phyloP scores from a whole-genome alignment of 2,888 invertebrate species.

The Anticlea derivata region DNA sequence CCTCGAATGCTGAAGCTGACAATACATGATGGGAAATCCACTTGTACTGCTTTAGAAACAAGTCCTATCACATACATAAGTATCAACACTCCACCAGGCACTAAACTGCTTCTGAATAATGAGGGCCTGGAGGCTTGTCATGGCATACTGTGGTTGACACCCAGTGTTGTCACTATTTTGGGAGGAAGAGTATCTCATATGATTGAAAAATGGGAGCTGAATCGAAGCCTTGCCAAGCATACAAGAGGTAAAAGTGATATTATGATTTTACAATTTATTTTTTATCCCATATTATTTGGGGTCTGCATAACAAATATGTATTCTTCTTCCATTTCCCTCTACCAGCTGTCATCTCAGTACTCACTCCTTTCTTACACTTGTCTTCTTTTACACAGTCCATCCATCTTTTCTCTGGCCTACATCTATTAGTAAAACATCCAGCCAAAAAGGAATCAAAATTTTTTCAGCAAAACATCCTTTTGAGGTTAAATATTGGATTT shows the following conservation, averaged over 20 bases:
- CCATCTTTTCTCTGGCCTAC: too few species aligned
- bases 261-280: background rate
- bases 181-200: conserved; percentile 93
- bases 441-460: too few species aligned
- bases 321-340: too few species aligned
- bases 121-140: conserved; percentile 84
- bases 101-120: conserved; percentile 86
- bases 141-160: conserved; percentile 89
- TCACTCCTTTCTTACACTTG: too few species aligned
- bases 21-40: conserved; percentile 92
- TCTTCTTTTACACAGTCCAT: too few species aligned
- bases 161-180: conserved; percentile 87
- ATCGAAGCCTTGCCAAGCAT: conserved; percentile 85
- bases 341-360: too few species aligned
- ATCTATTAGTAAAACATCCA: too few species aligned
- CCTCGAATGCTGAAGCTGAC: conserved; percentile 93
- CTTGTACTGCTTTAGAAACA: conserved; percentile 91
- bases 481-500: too few species aligned
- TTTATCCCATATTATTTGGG: too few species aligned
- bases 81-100: conserved; percentile 94
- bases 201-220: conserved; percentile 95
- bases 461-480: too few species aligned
- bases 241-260: conserved; percentile 72
- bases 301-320: too few species aligned
- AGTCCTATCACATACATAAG: conserved; percentile 88